A percentile compares a stretch with the other conserved stretches of the same genome.
Conservation (phyloP, 1,140 invertebrate species). For the Venustaconcha ellipsiformis region DNA sequence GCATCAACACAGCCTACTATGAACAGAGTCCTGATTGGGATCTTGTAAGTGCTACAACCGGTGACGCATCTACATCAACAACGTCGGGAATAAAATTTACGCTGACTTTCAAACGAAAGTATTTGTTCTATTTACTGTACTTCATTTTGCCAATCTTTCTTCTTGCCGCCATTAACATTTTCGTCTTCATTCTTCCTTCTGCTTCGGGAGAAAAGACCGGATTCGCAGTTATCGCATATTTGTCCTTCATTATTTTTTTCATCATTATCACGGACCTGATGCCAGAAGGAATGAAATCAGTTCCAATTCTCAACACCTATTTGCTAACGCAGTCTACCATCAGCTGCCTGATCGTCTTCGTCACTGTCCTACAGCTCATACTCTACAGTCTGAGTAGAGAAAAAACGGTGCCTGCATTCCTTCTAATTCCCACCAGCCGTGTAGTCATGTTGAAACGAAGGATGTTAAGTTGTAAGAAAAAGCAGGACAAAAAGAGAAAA, state of each 20-base stretch:
- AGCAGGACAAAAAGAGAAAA: background rate
- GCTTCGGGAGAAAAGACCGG: slow-evolving; percentile 23
- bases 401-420: slow-evolving; percentile 5
- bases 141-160: slow-evolving; percentile 24
- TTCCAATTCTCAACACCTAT: slow-evolving; percentile 19
- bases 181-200: slow-evolving; percentile 22
- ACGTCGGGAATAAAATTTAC: slow-evolving; percentile 23
- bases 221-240: slow-evolving; percentile 21
- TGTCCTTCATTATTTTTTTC: slow-evolving; percentile 27
- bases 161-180: slow-evolving; percentile 18
- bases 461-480: background rate
- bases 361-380: slow-evolving; percentile 22
- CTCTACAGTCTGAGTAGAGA: slow-evolving; percentile 11
- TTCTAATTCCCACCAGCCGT: background rate
- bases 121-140: slow-evolving; percentile 22
- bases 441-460: background rate
- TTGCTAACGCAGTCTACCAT: slow-evolving; percentile 18
- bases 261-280: slow-evolving; percentile 26
- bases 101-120: slow-evolving; percentile 25
- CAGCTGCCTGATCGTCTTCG: slow-evolving; percentile 17
- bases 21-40: slow-evolving; percentile 20
- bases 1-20: slow-evolving; percentile 5
- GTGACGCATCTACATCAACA: slow-evolving; percentile 1
- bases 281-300: slow-evolving; percentile 20
- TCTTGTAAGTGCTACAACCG: background rate